A percentile compares a stretch with the other conserved stretches of the same genome.
These are phyloP conservation scores for Autographa gamma DNA, from an alignment of 2,888 invertebrate genomes.

Conservation along the genomic window DNA sequence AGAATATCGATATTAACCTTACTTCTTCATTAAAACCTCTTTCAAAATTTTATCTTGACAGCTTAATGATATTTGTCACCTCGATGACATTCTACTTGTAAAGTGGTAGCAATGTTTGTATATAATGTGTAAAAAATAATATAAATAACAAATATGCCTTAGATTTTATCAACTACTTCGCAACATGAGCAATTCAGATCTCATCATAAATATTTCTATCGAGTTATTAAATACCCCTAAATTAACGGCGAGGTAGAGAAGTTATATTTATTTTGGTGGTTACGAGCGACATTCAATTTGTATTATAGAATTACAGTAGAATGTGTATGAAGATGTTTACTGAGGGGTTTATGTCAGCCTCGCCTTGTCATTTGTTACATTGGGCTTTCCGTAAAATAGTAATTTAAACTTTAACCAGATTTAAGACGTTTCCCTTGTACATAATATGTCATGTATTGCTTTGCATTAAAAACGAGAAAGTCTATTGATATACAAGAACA, in stretches of 20 bases:
- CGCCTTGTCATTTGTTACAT: background rate
- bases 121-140: conserved; percentile 19
- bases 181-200: conserved; percentile 60
- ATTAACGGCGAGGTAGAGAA: conserved; percentile 52
- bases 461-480: background rate
- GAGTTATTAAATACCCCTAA: conserved; percentile 51
- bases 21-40: background rate
- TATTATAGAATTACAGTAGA: background rate
- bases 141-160: conserved; percentile 23
- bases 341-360: background rate
- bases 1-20: background rate
- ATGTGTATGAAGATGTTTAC: background rate
- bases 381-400: background rate
- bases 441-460: too few relatives aligned
- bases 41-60: conserved; percentile 11
- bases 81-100: conserved; percentile 19
- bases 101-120: conserved; percentile 8
- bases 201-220: conserved; percentile 66
- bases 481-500: background rate
- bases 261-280: conserved; percentile 25
- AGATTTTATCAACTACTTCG: conserved; percentile 18
- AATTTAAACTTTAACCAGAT: too few relatives aligned
- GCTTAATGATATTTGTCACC: background rate
- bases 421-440: too few relatives aligned
- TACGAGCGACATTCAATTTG: conserved; percentile 12